These are phyloP conservation scores for Amphimallon solstitiale DNA, from an alignment of 2,888 invertebrate species.

Conservation along the genomic window DNA sequence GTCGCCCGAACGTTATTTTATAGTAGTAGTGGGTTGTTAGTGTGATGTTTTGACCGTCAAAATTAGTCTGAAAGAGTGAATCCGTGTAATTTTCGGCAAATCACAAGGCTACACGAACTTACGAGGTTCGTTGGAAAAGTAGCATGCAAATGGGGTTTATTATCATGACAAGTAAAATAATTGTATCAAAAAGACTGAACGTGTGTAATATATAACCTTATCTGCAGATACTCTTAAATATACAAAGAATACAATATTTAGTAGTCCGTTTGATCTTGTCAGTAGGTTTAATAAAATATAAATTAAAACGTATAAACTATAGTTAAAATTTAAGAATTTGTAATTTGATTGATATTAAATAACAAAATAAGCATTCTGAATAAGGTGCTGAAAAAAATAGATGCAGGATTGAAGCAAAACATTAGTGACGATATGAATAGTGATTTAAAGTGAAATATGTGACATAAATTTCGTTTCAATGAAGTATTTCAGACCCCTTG, in stretches of 20 bases:
- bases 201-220: conserved; percentile 6
- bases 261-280: conserved; percentile 83
- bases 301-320: conserved; percentile 39
- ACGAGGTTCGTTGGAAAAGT: too few relatives aligned
- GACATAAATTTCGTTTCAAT: too few relatives aligned
- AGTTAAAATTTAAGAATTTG: conserved; percentile 39
- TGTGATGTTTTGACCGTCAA: too few relatives aligned
- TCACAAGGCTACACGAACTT: too few relatives aligned
- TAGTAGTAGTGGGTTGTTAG: too few relatives aligned
- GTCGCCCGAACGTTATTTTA: neutral
- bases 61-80: too few relatives aligned
- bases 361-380: conserved; percentile 88
- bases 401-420: conserved; percentile 94
- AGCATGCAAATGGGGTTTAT: too few relatives aligned
- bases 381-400: conserved; percentile 95
- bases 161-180: neutral
- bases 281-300: conserved; percentile 69
- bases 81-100: too few relatives aligned
- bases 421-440: conserved; percentile 81
- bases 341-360: conserved; percentile 68
- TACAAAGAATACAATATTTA: conserved; percentile 81
- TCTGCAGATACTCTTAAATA: conserved; percentile 52
- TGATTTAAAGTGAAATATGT: too few relatives aligned
- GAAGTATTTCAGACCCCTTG: too few relatives aligned
- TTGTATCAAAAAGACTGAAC: neutral